phyloP scores from a whole-genome alignment of 23 tunicate genomes.

The Aplidium turbinatum region DNA sequence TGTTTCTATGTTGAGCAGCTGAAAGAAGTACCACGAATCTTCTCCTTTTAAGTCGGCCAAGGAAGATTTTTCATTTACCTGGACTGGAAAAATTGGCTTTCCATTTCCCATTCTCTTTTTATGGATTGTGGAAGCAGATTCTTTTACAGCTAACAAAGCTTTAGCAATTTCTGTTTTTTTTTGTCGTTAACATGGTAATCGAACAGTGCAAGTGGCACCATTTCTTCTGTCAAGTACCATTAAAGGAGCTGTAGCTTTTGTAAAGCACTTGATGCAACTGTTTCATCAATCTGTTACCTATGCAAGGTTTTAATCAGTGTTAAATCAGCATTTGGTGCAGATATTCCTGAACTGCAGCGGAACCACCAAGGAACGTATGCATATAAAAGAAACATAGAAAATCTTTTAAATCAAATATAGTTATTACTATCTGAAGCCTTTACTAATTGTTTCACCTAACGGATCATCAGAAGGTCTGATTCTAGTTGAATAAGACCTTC shows the following conservation, averaged over 20 bases:
- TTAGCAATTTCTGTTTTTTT: constrained; percentile 3
- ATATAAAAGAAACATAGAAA: constrained; percentile 15
- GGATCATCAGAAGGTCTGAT: no score
- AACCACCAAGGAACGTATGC: constrained; percentile 13
- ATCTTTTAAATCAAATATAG: not conserved
- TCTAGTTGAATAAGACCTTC: no score
- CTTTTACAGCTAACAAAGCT: not conserved
- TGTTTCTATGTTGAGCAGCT: constrained; percentile 1
- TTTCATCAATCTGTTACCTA: not conserved
- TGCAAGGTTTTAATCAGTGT: not conserved
- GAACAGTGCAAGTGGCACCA: constrained; percentile 14
- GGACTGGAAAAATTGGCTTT: constrained; percentile 12
- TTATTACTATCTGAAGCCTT: no score
- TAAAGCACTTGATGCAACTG: not conserved
- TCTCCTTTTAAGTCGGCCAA: constrained; percentile 10
- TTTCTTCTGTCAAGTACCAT: constrained; percentile 14
- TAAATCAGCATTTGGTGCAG: constrained; percentile 3
- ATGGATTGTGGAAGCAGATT: not conserved
- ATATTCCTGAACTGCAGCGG: not conserved
- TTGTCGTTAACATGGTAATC: not conserved
- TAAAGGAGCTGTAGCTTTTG: constrained; percentile 1
- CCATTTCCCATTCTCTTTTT: constrained; percentile 10
- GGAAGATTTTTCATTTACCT: not conserved
- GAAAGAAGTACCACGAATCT: constrained; percentile 13
- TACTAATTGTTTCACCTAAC: no score